A percentile compares a stretch with the other conserved stretches of the same genome.
Conservation (phyloP, 2,797 vertebrate genomes). For the Danio albolineatus region DNA sequence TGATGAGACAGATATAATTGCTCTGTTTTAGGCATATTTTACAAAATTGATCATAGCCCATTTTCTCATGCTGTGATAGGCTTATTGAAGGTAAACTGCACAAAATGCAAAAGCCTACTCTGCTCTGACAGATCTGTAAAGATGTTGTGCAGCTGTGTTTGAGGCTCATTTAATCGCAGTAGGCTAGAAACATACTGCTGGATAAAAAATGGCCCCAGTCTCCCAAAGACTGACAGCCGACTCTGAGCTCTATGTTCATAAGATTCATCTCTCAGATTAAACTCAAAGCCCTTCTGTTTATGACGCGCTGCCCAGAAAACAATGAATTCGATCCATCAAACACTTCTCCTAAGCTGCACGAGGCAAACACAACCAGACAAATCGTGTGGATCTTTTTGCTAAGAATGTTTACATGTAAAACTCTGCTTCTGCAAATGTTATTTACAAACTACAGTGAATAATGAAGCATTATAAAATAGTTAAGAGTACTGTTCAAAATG, state of each 20-base stretch:
- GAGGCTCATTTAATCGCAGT: constrained; percentile 23
- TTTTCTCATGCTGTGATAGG: neutral
- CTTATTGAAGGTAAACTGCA: neutral
- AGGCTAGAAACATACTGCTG: constrained; percentile 12
- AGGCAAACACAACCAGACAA: constrained; percentile 5
- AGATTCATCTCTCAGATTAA: constrained; percentile 35
- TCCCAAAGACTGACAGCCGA: constrained; percentile 16
- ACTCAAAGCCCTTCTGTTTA: constrained; percentile 4
- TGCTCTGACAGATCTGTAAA: neutral
- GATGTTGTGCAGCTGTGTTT: constrained; percentile 30
- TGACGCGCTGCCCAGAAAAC: neutral
- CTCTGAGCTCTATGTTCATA: neutral
- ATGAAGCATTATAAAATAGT: neutral
- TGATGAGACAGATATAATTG: neutral
- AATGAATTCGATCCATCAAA: neutral
- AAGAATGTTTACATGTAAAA: neutral
- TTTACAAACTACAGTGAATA: neutral
- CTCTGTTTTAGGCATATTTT: neutral
- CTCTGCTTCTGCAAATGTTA: neutral
- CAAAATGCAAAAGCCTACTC: constrained; percentile 8
- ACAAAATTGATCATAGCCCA: neutral
- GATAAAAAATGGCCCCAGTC: constrained; percentile 1
- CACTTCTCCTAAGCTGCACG: neutral
- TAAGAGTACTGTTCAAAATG: neutral
- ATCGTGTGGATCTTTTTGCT: neutral